A percentile compares a stretch with the other conserved stretches of the same genome.
Conservation (phyloP, 2,797 vertebrate genomes). For the Alca torda region DNA sequence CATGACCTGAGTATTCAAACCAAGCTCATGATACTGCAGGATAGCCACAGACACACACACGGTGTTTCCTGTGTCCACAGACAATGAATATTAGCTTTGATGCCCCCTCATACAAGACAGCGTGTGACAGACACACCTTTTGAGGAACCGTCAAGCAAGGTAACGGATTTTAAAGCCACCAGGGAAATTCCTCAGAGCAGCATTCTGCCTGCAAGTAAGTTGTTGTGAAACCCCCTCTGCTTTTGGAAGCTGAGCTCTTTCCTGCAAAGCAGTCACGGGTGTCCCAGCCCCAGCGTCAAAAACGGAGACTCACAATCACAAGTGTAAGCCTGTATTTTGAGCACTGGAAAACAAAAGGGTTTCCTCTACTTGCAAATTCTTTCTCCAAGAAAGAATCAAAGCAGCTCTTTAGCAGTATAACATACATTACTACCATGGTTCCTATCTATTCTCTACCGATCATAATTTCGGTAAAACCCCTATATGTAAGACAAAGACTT, state of each 20-base stretch:
- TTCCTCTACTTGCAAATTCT: neutral
- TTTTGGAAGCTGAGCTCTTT: neutral
- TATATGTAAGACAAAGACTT: slow-evolving; percentile 37
- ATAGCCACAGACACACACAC: neutral
- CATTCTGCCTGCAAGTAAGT: neutral
- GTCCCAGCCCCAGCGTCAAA: neutral
- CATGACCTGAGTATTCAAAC: neutral
- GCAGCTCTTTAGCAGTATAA: neutral
- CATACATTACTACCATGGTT: neutral
- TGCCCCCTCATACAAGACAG: neutral
- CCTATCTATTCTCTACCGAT: neutral
- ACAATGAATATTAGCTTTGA: neutral
- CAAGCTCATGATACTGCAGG: neutral
- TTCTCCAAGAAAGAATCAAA: neutral
- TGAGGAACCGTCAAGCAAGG: neutral
- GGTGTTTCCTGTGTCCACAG: neutral
- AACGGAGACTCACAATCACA: neutral
- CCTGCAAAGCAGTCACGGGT: neutral
- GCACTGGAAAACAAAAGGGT: neutral
- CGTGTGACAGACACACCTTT: neutral
- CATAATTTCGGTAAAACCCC: neutral
- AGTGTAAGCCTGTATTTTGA: neutral
- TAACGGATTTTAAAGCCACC: neutral
- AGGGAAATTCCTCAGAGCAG: neutral
- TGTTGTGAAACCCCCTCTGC: neutral